Conservation (phyloP, 2,113 vertebrate genomes). For the Acrocephalus kingi region DNA sequence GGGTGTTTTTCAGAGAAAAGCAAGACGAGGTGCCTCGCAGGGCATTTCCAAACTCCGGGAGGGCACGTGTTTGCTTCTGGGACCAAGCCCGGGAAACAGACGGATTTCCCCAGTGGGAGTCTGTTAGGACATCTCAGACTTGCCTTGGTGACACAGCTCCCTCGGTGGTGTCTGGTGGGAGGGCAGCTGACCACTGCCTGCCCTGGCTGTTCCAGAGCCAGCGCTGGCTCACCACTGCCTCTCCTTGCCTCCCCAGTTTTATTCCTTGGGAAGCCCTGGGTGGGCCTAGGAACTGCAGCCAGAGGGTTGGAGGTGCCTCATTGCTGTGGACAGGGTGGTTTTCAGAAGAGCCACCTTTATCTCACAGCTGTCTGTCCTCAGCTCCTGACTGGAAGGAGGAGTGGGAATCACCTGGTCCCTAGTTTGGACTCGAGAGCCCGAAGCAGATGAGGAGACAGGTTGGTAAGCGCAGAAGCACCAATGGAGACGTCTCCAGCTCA, state of each 20-base stretch:
- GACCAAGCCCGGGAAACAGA: background rate
- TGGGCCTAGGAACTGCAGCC: background rate
- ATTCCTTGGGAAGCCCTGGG: background rate
- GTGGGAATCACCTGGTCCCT: background rate
- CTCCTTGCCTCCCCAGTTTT: background rate
- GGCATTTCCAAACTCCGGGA: background rate
- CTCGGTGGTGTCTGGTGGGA: background rate
- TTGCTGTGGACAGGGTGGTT: background rate
- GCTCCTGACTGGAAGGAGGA: background rate
- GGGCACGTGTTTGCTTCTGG: background rate
- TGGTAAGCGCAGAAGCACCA: background rate
- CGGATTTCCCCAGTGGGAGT: background rate
- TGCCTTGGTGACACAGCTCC: background rate
- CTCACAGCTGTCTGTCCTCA: background rate
- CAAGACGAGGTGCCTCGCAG: background rate
- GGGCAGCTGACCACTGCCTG: background rate
- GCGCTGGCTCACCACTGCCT: rapidly evolving
- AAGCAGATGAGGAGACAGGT: background rate
- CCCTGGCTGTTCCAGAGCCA: background rate
- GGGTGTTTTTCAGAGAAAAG: background rate
- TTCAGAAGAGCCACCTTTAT: background rate
- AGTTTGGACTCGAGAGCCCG: background rate
- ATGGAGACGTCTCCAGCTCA: background rate
- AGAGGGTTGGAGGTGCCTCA: background rate
- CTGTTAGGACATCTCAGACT: background rate